A percentile compares a stretch with the other conserved stretches of the same genome.
These are phyloP conservation scores for Tokudaia tokunoshimensis DNA, from an alignment of 2,797 vertebrate genomes.

Conservation along the genomic window DNA sequence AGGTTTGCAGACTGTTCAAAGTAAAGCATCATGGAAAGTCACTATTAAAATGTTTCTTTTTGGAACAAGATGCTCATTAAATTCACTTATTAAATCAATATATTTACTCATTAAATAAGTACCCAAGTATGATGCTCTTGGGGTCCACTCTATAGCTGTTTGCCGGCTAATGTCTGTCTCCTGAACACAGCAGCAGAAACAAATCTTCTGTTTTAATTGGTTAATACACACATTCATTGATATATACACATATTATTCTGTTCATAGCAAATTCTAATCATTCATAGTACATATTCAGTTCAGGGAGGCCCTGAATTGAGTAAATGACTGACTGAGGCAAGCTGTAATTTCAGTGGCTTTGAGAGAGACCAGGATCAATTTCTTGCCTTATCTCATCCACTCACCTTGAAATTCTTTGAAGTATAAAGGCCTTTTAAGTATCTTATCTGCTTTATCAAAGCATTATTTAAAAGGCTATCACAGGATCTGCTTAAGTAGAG, in stretches of 20 bases:
- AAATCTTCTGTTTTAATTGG: background rate
- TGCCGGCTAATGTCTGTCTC: background rate
- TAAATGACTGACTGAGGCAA: background rate
- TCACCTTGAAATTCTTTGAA: slow-evolving; percentile 32
- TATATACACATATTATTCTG: background rate
- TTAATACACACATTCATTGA: background rate
- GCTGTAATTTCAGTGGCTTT: background rate
- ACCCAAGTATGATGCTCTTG: background rate
- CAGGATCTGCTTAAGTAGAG: background rate
- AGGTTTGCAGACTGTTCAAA: slow-evolving; percentile 10
- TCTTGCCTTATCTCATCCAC: background rate
- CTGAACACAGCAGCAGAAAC: background rate
- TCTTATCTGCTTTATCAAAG: slow-evolving; percentile 35
- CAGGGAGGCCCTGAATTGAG: background rate
- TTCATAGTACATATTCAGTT: background rate
- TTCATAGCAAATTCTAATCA: background rate
- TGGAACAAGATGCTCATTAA: background rate
- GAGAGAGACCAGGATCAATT: background rate
- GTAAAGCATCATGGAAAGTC: background rate
- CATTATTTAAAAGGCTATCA: slow-evolving; percentile 10
- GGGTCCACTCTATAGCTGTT: background rate
- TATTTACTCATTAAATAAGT: background rate
- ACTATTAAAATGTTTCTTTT: slow-evolving; percentile 4
- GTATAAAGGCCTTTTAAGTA: slow-evolving; percentile 20
- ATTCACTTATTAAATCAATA: background rate